Evolutionary conservation across 2,113 vertebrate genomes (phyloP).

Genomic region (Chiloscyllium plagiosum): DNA sequence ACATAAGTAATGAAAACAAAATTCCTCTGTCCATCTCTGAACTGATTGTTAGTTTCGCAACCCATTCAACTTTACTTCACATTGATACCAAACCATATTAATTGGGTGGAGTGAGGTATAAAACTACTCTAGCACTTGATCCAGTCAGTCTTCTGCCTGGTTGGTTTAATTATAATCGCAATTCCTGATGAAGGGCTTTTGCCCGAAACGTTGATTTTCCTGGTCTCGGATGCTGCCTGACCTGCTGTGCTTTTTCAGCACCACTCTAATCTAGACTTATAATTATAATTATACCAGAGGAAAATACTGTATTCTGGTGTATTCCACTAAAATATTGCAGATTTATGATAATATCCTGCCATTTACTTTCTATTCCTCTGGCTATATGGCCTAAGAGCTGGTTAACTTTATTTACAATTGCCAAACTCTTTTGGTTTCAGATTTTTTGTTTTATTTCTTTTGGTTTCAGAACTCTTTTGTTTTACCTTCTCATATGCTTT

Average conservation of each 20-base stretch:
- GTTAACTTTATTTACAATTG: neutral
- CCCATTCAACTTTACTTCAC: too few species aligned
- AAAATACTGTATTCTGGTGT: neutral
- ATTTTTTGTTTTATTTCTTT: neutral
- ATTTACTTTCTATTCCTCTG: neutral
- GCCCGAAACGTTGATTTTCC: too few species aligned
- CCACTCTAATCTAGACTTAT: too few species aligned
- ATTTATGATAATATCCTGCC: neutral
- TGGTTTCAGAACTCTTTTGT: neutral
- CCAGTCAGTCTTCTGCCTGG: too few species aligned
- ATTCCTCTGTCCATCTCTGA: neutral
- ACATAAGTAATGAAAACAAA: neutral
- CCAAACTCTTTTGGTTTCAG: neutral
- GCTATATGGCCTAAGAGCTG: neutral
- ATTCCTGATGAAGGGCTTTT: too few species aligned
- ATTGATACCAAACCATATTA: too few species aligned
- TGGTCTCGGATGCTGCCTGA: too few species aligned
- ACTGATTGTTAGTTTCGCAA: too few species aligned
- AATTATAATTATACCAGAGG: neutral
- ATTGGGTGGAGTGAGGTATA: too few species aligned
- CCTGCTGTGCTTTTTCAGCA: too few species aligned
- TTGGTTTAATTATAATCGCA: too few species aligned
- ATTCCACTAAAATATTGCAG: neutral
- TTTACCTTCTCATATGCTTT: neutral
- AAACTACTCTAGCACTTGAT: too few species aligned